phyloP scores from a whole-genome alignment of 2,113 vertebrate genomes.

The Indri indri region DNA sequence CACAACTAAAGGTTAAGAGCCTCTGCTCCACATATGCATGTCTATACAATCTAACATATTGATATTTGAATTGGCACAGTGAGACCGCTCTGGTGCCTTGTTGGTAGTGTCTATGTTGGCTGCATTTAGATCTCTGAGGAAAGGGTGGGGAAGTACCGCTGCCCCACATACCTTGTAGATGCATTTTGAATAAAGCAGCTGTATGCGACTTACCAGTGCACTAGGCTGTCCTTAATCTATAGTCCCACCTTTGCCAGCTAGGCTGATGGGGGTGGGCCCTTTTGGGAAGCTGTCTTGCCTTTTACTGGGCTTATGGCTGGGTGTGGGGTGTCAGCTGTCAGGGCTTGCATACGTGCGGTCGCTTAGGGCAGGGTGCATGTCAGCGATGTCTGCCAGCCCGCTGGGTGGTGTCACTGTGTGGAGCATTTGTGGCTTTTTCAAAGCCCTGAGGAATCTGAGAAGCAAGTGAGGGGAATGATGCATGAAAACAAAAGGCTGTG shows the following conservation, averaged over 20 bases:
- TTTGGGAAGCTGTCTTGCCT: neutral
- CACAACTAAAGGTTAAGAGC: neutral
- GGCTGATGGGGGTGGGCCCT: neutral
- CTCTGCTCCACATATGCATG: neutral
- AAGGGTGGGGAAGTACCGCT: neutral
- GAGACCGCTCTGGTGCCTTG: neutral
- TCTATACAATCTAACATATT: neutral
- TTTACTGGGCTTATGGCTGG: neutral
- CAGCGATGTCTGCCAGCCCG: constrained; percentile 29
- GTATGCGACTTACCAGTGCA: neutral
- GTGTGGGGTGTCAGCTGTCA: neutral
- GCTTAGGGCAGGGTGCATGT: constrained; percentile 30
- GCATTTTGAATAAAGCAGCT: neutral
- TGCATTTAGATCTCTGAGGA: neutral
- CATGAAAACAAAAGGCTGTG: constrained; percentile 79
- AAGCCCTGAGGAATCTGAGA: constrained; percentile 78
- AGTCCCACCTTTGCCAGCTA: neutral
- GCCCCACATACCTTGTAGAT: neutral
- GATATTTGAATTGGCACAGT: neutral
- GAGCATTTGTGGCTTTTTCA: constrained; percentile 73
- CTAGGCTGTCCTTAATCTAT: neutral
- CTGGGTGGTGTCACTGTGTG: constrained; percentile 67
- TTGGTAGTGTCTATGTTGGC: neutral
- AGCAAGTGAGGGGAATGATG: constrained; percentile 72
- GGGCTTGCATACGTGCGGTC: neutral